Base-by-base conservation (phyloP, 2,113 vertebrate species). In the Sciurus niger region DNA sequence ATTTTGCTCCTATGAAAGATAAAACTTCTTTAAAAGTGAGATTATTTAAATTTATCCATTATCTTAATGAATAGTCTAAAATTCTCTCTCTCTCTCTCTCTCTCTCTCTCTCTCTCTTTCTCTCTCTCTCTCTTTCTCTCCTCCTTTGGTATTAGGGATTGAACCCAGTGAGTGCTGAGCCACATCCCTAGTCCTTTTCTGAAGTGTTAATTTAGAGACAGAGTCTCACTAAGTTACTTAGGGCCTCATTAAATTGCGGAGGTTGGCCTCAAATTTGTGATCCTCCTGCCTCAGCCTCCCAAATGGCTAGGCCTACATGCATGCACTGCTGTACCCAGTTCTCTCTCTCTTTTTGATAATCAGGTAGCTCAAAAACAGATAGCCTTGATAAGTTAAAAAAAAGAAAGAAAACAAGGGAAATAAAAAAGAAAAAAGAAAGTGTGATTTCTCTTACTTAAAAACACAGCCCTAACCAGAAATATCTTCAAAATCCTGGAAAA, bases 11-110 rank as follows among this genome's bases (percentile, higher is more conserved):
- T 28, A 28, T 87, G 4, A 7, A 58, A 11, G 34, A 70, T 58
- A 96, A 82, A 95, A 43, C 18, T 76, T 60, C 20, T 92, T 72
- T 67, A 25, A 90, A 90, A 70, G 37, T 8, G 16, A 70, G 32
- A 68, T 17, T 3, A 86, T 63, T 30, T 40, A 70, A 78, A 43
- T 28, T 79, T 89, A 83, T 25, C 4, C 16, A 58, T 70, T 4
- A 8, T 60, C 6, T 92, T 90, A 94, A 93, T 77, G 90, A 67
- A 25, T 84, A 90, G 1, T 1, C 11, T 95, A 80, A 84, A 82
- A 28, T 46, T 80, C 74, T 14, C 68, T 83, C 8, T 46, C 43
- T 37, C 10, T 13, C 20, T 78, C 37, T 37, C 37, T 37, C 2
- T 37, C 6, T n/a, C 40, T 84, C 9, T 46, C 43, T 37, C 10